These are phyloP conservation scores for Diorhabda sublineata DNA, from an alignment of 1,140 invertebrate genomes.

Conservation along the genomic window DNA sequence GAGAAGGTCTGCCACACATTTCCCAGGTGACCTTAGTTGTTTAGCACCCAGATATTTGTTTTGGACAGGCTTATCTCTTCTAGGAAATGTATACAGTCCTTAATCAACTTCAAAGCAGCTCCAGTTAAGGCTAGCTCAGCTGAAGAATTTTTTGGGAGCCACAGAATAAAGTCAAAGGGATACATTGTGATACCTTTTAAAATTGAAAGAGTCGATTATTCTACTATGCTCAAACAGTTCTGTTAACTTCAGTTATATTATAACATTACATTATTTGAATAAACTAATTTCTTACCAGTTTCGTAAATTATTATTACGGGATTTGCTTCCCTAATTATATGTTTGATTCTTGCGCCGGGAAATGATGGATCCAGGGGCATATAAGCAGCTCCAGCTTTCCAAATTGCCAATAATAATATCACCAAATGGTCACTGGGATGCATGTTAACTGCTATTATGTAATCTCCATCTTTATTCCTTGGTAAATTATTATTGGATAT, in stretches of 20 bases:
- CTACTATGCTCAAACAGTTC: no score
- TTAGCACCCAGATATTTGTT: no score
- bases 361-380: constrained; percentile 75
- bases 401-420: constrained; percentile 64
- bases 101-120: no score
- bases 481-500: constrained; percentile 37
- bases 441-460: constrained; percentile 71
- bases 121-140: no score
- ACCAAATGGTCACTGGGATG: constrained; percentile 68
- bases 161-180: neutral
- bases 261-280: no score
- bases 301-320: constrained; percentile 68
- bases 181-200: neutral
- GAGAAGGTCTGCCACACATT: no score
- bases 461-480: constrained; percentile 61
- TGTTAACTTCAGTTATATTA: no score
- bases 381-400: constrained; percentile 79
- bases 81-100: no score
- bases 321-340: constrained; percentile 71
- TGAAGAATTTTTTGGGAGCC: no score
- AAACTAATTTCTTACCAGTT: constrained; percentile 36
- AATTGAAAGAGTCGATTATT: no score
- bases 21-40: no score
- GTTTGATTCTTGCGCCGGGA: constrained; percentile 66
- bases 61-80: no score